Conservation (phyloP, 2,797 vertebrate species). For the Periophthalmus magnuspinnatus region DNA sequence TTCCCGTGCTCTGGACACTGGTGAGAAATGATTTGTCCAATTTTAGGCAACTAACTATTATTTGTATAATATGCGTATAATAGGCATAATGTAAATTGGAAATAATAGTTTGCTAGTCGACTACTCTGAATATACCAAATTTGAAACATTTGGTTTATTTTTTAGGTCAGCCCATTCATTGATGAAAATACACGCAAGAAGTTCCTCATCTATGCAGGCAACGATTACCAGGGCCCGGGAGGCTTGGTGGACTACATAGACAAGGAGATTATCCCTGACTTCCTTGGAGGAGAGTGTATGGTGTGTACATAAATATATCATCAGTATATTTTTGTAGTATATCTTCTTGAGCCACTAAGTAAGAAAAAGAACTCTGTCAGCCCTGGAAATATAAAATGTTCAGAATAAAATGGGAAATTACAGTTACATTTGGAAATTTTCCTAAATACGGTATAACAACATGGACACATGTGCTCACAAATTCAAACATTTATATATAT, state of each 20-base stretch:
- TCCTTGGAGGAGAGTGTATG: slow-evolving; percentile 97
- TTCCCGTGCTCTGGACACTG: slow-evolving; percentile 96
- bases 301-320: slow-evolving; percentile 65
- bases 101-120: no score
- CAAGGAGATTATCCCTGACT: slow-evolving; percentile 96
- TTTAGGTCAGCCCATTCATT: slow-evolving; percentile 96
- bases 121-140: no score
- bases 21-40: slow-evolving; percentile 67
- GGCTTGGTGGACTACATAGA: slow-evolving; percentile 97
- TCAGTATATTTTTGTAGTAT: background rate
- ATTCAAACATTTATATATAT: no score
- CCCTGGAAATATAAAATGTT: background rate
- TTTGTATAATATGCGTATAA: no score
- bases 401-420: background rate
- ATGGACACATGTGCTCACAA: background rate
- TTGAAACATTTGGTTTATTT: background rate
- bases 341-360: background rate
- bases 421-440: background rate
- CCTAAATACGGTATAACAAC: background rate
- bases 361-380: background rate
- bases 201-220: slow-evolving; percentile 97
- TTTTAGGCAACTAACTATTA: no score
- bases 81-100: no score
- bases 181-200: slow-evolving; percentile 99
- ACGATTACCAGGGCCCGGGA: slow-evolving; percentile 96